These are phyloP conservation scores for Oryzias woworae DNA, from an alignment of 2,113 vertebrate genomes.

Conservation along the genomic window DNA sequence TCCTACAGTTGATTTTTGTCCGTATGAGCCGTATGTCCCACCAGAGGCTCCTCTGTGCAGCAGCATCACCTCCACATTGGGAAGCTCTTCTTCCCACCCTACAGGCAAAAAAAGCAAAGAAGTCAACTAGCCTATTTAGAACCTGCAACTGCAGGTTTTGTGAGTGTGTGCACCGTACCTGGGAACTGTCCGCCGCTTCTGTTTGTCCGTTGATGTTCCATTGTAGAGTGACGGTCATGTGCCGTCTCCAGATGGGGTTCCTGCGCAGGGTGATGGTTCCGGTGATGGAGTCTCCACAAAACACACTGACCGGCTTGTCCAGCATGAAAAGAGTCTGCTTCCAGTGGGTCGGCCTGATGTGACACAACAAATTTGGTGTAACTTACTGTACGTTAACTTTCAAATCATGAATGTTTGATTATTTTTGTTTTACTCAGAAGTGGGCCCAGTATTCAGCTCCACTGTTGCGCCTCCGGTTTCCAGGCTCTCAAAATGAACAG, in stretches of 20 bases:
- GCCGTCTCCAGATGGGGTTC: slow-evolving; percentile 81
- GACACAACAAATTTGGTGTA: background rate
- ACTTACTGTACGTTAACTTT: background rate
- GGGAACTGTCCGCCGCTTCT: slow-evolving; percentile 44
- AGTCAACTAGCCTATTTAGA: background rate
- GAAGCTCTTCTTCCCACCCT: slow-evolving; percentile 80
- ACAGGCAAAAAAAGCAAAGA: background rate
- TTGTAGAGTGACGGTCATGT: slow-evolving; percentile 79
- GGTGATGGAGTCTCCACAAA: slow-evolving; percentile 63
- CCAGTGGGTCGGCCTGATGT: slow-evolving; percentile 80
- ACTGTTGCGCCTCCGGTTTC: slow-evolving; percentile 62
- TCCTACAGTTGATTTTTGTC: too few relatives aligned
- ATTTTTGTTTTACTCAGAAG: slow-evolving; percentile 65
- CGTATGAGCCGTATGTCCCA: too few relatives aligned
- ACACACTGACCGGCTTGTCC: slow-evolving; percentile 71
- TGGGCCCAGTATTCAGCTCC: slow-evolving; percentile 76
- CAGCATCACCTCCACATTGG: slow-evolving; percentile 82
- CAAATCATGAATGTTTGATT: background rate
- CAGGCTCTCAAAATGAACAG: slow-evolving; percentile 72
- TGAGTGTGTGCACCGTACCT: slow-evolving; percentile 37
- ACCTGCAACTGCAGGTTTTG: background rate
- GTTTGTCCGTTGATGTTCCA: slow-evolving; percentile 69
- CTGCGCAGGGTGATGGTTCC: slow-evolving; percentile 73
- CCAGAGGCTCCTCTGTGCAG: too few relatives aligned
- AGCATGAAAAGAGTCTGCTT: slow-evolving; percentile 87